Percentiles rank a stretch among this genome's conserved stretches.
Conservation (phyloP, 1,140 invertebrate species). For the Drosophila setifemur region DNA sequence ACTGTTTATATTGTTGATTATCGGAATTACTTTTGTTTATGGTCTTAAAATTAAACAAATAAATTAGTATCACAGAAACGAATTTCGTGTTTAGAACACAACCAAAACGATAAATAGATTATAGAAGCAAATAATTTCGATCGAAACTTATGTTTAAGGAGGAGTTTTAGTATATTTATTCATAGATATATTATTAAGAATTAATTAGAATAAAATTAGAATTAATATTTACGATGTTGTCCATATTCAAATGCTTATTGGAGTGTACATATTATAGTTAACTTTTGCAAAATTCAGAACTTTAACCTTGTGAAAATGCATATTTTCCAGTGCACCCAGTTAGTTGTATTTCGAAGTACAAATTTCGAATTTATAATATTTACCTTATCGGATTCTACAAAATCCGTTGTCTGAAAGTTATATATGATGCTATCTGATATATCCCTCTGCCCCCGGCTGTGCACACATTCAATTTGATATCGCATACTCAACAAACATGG, state of each 20-base stretch:
- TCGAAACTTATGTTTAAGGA: no score
- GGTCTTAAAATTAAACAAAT: neutral
- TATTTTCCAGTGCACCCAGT: no score
- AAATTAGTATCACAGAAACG: neutral
- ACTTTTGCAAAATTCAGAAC: no score
- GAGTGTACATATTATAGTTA: no score
- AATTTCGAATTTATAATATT: neutral
- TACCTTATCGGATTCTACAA: neutral
- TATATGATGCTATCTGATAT: neutral
- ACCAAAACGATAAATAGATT: neutral
- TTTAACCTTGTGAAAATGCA: no score
- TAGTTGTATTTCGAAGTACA: no score
- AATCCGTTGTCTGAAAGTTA: neutral
- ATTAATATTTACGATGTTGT: no score
- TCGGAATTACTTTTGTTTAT: slow-evolving; percentile 3
- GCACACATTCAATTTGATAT: slow-evolving; percentile 37
- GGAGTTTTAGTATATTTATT: no score
- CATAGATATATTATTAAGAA: no score
- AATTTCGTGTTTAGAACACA: neutral
- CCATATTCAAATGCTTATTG: no score
- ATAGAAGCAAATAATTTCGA: neutral
- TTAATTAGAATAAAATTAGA: no score
- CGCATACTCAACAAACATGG: slow-evolving; percentile 42
- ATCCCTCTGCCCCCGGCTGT: neutral
- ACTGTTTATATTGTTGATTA: slow-evolving; percentile 36